Conservation (phyloP, 2,888 invertebrate genomes). For the Amphimallon solstitiale region DNA sequence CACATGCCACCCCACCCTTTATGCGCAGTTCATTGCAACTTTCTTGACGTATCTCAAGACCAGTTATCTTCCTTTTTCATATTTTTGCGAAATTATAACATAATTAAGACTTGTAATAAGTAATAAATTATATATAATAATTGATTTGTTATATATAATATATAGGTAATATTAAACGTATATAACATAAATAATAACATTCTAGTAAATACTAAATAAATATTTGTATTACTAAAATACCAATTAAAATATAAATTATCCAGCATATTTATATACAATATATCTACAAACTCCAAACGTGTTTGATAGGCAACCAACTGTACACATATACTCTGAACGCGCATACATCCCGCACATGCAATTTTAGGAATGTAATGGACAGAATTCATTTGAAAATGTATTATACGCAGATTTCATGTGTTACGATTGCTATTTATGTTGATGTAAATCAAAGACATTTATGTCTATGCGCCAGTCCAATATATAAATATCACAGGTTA, state of each 20-base stretch:
- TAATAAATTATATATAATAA: background rate
- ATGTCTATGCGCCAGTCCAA: background rate
- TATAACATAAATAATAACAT: background rate
- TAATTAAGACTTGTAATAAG: background rate
- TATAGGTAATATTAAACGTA: background rate
- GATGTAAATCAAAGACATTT: background rate
- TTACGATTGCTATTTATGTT: background rate
- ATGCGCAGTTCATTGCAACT: slow-evolving; percentile 34
- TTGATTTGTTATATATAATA: background rate
- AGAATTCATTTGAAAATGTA: background rate
- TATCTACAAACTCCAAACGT: background rate
- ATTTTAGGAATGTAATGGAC: background rate
- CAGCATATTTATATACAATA: too few species aligned
- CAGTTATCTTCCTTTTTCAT: background rate
- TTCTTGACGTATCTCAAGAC: slow-evolving; percentile 20
- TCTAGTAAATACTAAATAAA: background rate
- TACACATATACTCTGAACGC: slow-evolving; percentile 4
- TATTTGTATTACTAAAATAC: background rate
- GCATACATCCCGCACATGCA: background rate
- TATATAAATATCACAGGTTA: background rate
- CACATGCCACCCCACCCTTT: slow-evolving; percentile 20
- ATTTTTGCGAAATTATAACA: background rate
- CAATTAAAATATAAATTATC: too few species aligned
- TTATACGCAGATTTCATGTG: background rate
- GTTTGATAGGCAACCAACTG: background rate